These are phyloP conservation scores for Camptogramma bilineatum DNA, from an alignment of 2,888 invertebrate species.

Conservation along the genomic window DNA sequence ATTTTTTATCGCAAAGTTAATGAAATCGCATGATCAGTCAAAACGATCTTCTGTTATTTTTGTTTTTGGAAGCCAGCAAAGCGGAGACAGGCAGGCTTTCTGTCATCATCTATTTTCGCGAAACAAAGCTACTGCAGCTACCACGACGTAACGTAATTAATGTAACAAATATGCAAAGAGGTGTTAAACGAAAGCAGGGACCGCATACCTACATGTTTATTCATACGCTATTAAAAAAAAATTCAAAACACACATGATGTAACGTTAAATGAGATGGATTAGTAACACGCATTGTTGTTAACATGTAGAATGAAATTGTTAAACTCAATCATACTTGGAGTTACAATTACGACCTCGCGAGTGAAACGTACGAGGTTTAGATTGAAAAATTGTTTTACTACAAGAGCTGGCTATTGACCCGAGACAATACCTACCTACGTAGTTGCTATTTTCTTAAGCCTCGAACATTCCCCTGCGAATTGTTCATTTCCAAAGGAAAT, in stretches of 20 bases:
- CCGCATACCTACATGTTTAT: constrained; percentile 50
- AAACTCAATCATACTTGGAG: constrained; percentile 29
- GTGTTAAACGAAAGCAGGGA: constrained; percentile 53
- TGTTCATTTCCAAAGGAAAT: constrained; percentile 18
- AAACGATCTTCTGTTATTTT: neutral
- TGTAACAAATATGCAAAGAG: constrained; percentile 47
- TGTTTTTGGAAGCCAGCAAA: constrained; percentile 49
- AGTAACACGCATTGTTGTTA: constrained; percentile 45
- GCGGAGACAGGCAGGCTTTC: constrained; percentile 51
- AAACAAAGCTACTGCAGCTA: constrained; percentile 39
- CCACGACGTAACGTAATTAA: constrained; percentile 50
- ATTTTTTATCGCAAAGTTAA: constrained; percentile 58
- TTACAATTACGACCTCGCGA: constrained; percentile 41
- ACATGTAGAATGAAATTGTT: constrained; percentile 44
- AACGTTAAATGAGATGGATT: constrained; percentile 46
- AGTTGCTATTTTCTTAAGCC: constrained; percentile 7
- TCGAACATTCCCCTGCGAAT: constrained; percentile 5
- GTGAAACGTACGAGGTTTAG: constrained; percentile 45
- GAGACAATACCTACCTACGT: constrained; percentile 11
- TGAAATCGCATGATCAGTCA: constrained; percentile 41
- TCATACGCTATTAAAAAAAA: constrained; percentile 48
- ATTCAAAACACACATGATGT: constrained; percentile 51
- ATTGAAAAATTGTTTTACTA: constrained; percentile 60
- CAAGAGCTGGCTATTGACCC: constrained; percentile 57
- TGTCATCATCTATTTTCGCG: constrained; percentile 19